phyloP scores from a whole-genome alignment of 1,140 invertebrate species.

The Drosophila varians region DNA sequence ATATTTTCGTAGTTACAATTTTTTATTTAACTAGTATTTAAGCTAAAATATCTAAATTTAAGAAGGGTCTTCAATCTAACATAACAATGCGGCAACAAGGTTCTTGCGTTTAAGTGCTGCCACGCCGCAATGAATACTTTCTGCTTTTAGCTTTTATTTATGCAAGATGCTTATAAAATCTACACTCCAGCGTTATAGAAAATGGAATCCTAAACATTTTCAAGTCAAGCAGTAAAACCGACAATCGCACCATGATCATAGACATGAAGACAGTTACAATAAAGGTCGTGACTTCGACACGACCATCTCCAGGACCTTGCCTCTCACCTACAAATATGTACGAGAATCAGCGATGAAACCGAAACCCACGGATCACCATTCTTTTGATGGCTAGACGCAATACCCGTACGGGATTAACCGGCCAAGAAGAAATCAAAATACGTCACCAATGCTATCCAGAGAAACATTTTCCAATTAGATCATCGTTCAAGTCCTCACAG shows the following conservation, averaged over 20 bases:
- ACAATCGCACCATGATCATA: background rate
- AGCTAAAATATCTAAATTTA: too few relatives aligned
- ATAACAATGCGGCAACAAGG: too few relatives aligned
- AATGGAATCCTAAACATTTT: background rate
- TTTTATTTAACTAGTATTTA: too few relatives aligned
- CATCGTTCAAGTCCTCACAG: background rate
- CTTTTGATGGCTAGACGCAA: background rate
- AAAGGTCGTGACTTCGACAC: background rate
- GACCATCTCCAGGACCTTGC: background rate
- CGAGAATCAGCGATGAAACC: background rate
- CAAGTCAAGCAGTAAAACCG: slow-evolving; percentile 4
- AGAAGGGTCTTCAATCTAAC: too few relatives aligned
- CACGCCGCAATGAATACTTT: too few relatives aligned
- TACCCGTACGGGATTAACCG: background rate
- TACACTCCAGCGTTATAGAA: slow-evolving; percentile 5
- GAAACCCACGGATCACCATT: background rate
- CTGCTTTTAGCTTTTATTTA: too few relatives aligned
- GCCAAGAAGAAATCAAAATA: background rate
- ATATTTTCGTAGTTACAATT: too few relatives aligned
- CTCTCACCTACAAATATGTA: background rate
- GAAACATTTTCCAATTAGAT: background rate
- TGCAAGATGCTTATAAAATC: slow-evolving; percentile 6
- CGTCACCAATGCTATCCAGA: background rate
- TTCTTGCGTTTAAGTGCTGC: too few relatives aligned
- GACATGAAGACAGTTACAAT: background rate